Evolutionary conservation across 1,140 invertebrate genomes (phyloP), one percentile per base, ranked within the genome.

Genomic region (Zaprionus gabonicus): DNA sequence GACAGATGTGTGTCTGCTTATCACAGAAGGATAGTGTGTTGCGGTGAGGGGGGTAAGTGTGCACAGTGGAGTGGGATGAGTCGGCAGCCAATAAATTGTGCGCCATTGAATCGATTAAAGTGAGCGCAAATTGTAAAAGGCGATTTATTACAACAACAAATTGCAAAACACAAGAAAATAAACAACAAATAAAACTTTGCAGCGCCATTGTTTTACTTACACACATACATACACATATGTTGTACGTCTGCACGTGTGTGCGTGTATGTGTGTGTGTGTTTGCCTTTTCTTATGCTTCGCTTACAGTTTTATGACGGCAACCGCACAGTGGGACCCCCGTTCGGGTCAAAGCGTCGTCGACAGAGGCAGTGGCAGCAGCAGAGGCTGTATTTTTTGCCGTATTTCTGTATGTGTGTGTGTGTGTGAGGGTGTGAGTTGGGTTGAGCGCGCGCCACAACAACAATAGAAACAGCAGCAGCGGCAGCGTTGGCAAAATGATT

Each of bases 1-100:
- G 80, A 87, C 83, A 86, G 82, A 86, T 88, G 76, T 83, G 69
- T 80, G 69, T 60, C 72, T 64, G 71, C 73, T 80, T 82, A 86
- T 71, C 76, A 73, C 28, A 67, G 12, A 38, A 20, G 56, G 38
- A 5, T 12, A 51, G 20, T 46, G 38, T 12, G 1, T 28, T 28
- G 28, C 6, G 6, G 27, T 2, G 7, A 6, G 4, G 15, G 34
- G 38, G 25, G 5, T 41, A 10, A 34, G 9, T 34, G 28, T 31
- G 25, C 38, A 66, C n/a, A 58, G 17, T 55, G 15, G 34, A 41
- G 34, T 55, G 25, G 38, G 12, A 46, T 46, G 41, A 17, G 6
- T 46, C n/a, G 38, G 2, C 38, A 41, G 38, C 38, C 15, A 41
- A 41, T 41, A 55, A n/a, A 56, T 31, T 17, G 57, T 58, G 20